A percentile compares a stretch with the other conserved stretches of the same genome.
These are phyloP conservation scores for Hemibagrus wyckioides DNA, from an alignment of 2,113 vertebrate genomes.

Conservation along the genomic window DNA sequence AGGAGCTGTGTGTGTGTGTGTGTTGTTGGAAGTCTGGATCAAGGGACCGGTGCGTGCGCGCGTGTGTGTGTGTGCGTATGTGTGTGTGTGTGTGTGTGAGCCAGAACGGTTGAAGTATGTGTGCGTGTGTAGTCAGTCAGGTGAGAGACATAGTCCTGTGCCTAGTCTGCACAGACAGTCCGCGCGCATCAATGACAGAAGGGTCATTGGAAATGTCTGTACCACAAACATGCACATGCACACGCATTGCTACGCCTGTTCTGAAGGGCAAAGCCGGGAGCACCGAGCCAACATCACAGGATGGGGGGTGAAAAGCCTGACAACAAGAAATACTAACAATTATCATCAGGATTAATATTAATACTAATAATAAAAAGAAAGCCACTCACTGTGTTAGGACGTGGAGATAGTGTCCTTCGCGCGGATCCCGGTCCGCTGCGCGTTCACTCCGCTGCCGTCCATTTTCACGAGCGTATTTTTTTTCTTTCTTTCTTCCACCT, in stretches of 20 bases:
- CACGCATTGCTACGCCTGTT: constrained; percentile 32
- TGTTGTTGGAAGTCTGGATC: constrained; percentile 4
- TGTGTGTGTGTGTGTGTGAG: constrained; percentile 28
- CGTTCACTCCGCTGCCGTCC: constrained; percentile 69
- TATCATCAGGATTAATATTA: background rate
- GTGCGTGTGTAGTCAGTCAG: constrained; percentile 37
- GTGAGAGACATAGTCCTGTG: constrained; percentile 29
- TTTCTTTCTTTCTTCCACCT: constrained; percentile 44
- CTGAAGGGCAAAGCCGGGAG: constrained; percentile 72
- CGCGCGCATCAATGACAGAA: constrained; percentile 78
- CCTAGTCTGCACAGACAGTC: constrained; percentile 39
- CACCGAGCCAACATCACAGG: constrained; percentile 54
- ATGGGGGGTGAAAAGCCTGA: background rate
- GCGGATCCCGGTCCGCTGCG: constrained; percentile 64
- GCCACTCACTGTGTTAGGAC: constrained; percentile 72
- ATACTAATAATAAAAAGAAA: background rate
- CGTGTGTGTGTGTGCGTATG: constrained; percentile 2
- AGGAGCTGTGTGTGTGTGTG: background rate
- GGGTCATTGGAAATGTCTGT: constrained; percentile 64
- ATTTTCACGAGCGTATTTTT: constrained; percentile 45
- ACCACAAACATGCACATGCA: background rate
- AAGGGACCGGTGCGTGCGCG: background rate
- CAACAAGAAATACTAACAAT: background rate
- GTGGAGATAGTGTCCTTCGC: constrained; percentile 61
- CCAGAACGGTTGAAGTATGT: constrained; percentile 24